A percentile compares a stretch with the other conserved stretches of the same genome.
Conservation (phyloP, 1,140 invertebrate genomes). For the Drosophila busckii region DNA sequence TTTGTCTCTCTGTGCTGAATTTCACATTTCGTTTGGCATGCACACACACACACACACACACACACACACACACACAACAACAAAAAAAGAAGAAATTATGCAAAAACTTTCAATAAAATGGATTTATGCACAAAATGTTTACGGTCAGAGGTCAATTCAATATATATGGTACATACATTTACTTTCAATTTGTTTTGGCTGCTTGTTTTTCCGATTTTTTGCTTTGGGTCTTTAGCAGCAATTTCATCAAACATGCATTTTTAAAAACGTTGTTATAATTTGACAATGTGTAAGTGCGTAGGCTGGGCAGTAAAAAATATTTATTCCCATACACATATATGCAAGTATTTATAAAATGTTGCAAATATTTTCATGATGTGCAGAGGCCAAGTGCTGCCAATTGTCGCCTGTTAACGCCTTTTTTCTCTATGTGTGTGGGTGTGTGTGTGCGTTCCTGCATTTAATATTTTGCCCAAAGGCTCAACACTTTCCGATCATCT, state of each 20-base stretch:
- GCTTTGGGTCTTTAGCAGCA: not conserved
- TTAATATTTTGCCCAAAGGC: slow-evolving; percentile 8
- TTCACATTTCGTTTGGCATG: too few species aligned
- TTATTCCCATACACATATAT: too few species aligned
- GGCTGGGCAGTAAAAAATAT: not conserved
- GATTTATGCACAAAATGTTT: slow-evolving; percentile 15
- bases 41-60: too few species aligned
- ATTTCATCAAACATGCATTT: slow-evolving; percentile 28
- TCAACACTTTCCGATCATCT: not conserved
- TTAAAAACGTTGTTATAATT: slow-evolving; percentile 37
- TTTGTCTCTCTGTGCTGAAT: too few species aligned
- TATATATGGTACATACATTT: too few species aligned
- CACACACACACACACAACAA: too few species aligned
- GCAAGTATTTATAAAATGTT: slow-evolving; percentile 24
- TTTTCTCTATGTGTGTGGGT: slow-evolving; percentile 5
- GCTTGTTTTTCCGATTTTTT: not conserved
- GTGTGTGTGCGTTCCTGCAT: slow-evolving; percentile 10
- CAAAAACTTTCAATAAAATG: slow-evolving; percentile 6
- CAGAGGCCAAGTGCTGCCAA: slow-evolving; percentile 9
- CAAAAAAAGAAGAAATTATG: too few species aligned
- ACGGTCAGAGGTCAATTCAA: slow-evolving; percentile 7
- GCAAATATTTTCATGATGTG: slow-evolving; percentile 9
- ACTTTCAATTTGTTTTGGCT: too few species aligned
- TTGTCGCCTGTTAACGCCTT: slow-evolving; percentile 7
- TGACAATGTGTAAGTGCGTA: slow-evolving; percentile 13